A percentile compares a stretch with the other conserved stretches of the same genome.
Conservation (phyloP, 2,888 invertebrate species). For the Pyralis farinalis region DNA sequence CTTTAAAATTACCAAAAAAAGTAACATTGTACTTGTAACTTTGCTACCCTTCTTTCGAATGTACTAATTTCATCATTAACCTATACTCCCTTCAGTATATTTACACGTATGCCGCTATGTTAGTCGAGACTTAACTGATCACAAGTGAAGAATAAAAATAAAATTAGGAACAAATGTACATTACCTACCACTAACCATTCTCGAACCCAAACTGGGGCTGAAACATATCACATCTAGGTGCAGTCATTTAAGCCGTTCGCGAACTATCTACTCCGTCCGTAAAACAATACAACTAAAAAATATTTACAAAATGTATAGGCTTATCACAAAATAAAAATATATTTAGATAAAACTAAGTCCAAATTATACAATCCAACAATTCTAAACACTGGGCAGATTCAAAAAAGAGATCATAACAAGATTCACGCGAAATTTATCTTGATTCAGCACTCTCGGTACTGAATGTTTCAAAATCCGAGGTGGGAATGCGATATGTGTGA, state of each 20-base stretch:
- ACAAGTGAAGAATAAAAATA: conserved; percentile 63
- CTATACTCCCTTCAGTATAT: conserved; percentile 48
- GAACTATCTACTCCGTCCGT: conserved; percentile 39
- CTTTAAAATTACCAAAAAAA: conserved; percentile 70
- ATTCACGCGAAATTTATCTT: conserved; percentile 54
- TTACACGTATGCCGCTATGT: conserved; percentile 59
- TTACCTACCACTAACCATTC: conserved; percentile 65
- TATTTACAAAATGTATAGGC: conserved; percentile 73
- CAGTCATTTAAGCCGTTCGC: conserved; percentile 60
- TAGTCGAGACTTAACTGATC: conserved; percentile 77
- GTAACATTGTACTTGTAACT: conserved; percentile 78
- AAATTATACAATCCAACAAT: conserved; percentile 68
- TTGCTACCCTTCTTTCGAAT: conserved; percentile 67
- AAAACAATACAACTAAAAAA: conserved; percentile 53
- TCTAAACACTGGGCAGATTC: conserved; percentile 78
- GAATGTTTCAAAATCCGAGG: conserved; percentile 45
- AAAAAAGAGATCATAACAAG: conserved; percentile 76
- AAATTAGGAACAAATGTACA: conserved; percentile 76
- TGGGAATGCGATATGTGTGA: conserved; percentile 72
- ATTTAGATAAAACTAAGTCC: conserved; percentile 56
- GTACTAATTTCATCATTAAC: conserved; percentile 54
- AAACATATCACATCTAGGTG: conserved; percentile 69
- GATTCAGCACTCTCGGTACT: conserved; percentile 39
- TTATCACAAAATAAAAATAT: conserved; percentile 68
- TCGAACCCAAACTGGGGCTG: conserved; percentile 43